Base-by-base conservation (phyloP, 2,113 vertebrate genomes). In the Proterorhinus semilunaris region DNA sequence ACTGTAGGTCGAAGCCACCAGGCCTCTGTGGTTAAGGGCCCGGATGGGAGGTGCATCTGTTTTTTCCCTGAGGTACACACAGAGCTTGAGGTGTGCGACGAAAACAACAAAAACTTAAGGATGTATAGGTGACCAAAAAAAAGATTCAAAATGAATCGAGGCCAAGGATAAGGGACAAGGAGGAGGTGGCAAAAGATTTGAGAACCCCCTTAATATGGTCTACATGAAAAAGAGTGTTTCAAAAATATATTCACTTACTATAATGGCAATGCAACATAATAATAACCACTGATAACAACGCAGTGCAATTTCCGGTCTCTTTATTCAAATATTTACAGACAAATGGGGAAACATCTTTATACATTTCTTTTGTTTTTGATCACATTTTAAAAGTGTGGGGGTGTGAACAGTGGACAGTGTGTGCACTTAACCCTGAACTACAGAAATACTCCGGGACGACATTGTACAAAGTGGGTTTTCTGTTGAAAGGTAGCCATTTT, bases 231-330 rank as follows among this genome's bases (percentile, higher is more conserved):
- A 21, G 21, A 21, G 21, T 21, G 21, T 21, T 2, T 21, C n/a
- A 21, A 21, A 21, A 21, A 21, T 21, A 21, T 21, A 21, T 21
- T 21, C 21, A 21, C 21, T 21, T 21, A 21, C 21, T 36, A 36
- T 3, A 36, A 1, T 36, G 4, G 2, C 2, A 36, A 0, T 1
- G 2, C 1, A 36, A 36, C 27, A 36, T 36, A 36, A 36, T 36
- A 36, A 36, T 36, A 36, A 36, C 27, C 27, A 36, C 4, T 36
- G 27, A 36, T 36, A 10, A 10, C 7, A 12, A 55, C 71, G 87
- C 72, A 90, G 88, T 91, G 90, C 89, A 91, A 86, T 88, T 91
- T 90, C 62, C 72, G 88, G 72, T 92, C 92, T 91, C 91, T 91
- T 91, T 79, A 76, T 69, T 79, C 62, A 69, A 78, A 74, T 92